Evolutionary conservation across 2,888 invertebrate genomes (phyloP).

Genomic region (Ctenicera cuprea): DNA sequence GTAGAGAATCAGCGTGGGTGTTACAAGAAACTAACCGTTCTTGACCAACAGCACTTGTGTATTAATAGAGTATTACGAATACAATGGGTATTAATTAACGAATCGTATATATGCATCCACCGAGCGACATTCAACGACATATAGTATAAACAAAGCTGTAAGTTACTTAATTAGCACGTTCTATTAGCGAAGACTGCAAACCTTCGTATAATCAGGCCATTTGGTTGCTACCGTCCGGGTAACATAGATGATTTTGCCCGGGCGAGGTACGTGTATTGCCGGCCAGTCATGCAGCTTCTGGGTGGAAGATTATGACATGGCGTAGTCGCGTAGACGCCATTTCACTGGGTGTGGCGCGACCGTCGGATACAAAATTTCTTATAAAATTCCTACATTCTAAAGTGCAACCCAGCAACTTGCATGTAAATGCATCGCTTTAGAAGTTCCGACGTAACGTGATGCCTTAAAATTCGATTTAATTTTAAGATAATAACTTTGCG

Average conservation of each 20-base stretch:
- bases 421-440: slow-evolving; percentile 40
- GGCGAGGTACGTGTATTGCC: slow-evolving; percentile 58
- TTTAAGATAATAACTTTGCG: slow-evolving; percentile 11
- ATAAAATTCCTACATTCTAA: slow-evolving; percentile 30
- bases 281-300: slow-evolving; percentile 56
- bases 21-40: slow-evolving; percentile 29
- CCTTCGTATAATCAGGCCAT: slow-evolving; percentile 58
- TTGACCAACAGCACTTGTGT: slow-evolving; percentile 22
- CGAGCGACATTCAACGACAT: slow-evolving; percentile 20
- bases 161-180: slow-evolving; percentile 56
- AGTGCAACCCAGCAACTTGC: slow-evolving; percentile 34
- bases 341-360: slow-evolving; percentile 57
- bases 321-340: slow-evolving; percentile 58
- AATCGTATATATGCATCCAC: slow-evolving; percentile 38
- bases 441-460: slow-evolving; percentile 9
- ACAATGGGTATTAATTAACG: slow-evolving; percentile 39
- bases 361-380: slow-evolving; percentile 53
- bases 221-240: slow-evolving; percentile 54
- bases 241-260: slow-evolving; percentile 52
- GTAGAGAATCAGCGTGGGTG: slow-evolving; percentile 11
- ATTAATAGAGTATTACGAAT: slow-evolving; percentile 22
- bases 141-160: slow-evolving; percentile 46
- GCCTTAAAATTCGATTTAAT: slow-evolving; percentile 24
- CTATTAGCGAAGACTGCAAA: slow-evolving; percentile 45
- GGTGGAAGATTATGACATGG: slow-evolving; percentile 57